Evolutionary conservation across 2,888 invertebrate species (phyloP), one percentile per base, ranked within the genome.

Genomic region (Nomada fabriciana): DNA sequence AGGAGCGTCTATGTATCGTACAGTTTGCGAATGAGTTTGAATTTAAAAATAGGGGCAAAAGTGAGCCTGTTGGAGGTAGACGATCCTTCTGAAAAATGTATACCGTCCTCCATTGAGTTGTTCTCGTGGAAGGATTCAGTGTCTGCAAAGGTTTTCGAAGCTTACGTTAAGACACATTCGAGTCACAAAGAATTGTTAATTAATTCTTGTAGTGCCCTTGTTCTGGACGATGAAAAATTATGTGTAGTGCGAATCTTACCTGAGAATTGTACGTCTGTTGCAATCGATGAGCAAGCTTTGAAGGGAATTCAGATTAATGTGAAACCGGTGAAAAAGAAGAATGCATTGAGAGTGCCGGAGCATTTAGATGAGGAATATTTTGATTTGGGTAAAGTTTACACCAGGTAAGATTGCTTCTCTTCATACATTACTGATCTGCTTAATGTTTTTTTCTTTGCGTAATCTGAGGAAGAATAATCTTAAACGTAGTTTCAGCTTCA

Each of bases 41-140:
- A 94, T 84, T 89, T 96, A 78, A 94, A 95, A 57, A 94, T 95
- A 80, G 96, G 96, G 13, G 94, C 94, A 64, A 96, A 95, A 93
- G 94, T 96, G 7, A 93, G 95, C 53, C 91, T 96, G 57, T 77
- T 84, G 43, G 61, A 73, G n/a, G n/a, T 94, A 7, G 93, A 94
- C 0, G 0, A 36, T 36, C 92, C 93, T 69, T 89, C 88, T n/a
- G 89, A 94, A 2, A 93, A 93, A 3, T 93, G 94, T 81, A 94
- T 94, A 0, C 94, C 94, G 57, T 94, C 95, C 5, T 85, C 88
- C 29, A 94, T 95, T 84, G 95, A 96, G 90, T 93, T 96, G 64
- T 90, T 94, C 7, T 94, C 95, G 0, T 72, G 78, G 20, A 71
- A 72, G 20, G 75, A 73, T 2, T 61, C 77, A 2, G 82, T 90